Conservation (phyloP, 2,888 invertebrate genomes). For the Aproaerema taeniolella region DNA sequence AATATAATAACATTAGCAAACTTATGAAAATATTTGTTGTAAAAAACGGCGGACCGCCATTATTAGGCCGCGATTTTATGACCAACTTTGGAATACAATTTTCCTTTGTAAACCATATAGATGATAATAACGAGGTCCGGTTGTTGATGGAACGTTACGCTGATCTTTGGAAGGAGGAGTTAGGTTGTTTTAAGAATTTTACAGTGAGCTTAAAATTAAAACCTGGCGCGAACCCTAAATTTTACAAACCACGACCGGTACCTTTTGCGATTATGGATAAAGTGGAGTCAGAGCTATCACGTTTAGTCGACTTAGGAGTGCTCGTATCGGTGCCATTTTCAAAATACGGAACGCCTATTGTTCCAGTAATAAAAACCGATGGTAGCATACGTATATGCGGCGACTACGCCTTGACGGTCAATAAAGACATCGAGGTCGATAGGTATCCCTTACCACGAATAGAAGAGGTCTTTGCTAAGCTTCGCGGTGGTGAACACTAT, state of each 20-base stretch:
- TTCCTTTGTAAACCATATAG: background rate
- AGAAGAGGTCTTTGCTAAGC: conserved; percentile 20
- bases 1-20: conserved; percentile 13
- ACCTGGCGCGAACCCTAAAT: background rate
- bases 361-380: conserved; percentile 20
- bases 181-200: conserved; percentile 14
- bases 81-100: background rate
- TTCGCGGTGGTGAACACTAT: conserved; percentile 19
- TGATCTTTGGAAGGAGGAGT: conserved; percentile 2
- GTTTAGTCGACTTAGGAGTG: conserved; percentile 23
- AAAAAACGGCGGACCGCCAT: conserved; percentile 13
- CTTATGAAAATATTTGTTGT: conserved; percentile 21
- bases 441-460: conserved; percentile 19
- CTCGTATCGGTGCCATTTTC: conserved; percentile 21
- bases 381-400: conserved; percentile 18
- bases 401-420: conserved; percentile 23
- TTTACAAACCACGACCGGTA: conserved; percentile 26
- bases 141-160: background rate
- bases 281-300: conserved; percentile 24
- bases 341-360: conserved; percentile 23
- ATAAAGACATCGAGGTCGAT: conserved; percentile 23
- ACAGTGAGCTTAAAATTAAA: conserved; percentile 1
- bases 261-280: conserved; percentile 26
- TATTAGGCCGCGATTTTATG: conserved; percentile 12
- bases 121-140: background rate